Evolutionary conservation across 2,113 vertebrate genomes (phyloP), one percentile per base, ranked within the genome.

Genomic region (Harpagus bidentatus): DNA sequence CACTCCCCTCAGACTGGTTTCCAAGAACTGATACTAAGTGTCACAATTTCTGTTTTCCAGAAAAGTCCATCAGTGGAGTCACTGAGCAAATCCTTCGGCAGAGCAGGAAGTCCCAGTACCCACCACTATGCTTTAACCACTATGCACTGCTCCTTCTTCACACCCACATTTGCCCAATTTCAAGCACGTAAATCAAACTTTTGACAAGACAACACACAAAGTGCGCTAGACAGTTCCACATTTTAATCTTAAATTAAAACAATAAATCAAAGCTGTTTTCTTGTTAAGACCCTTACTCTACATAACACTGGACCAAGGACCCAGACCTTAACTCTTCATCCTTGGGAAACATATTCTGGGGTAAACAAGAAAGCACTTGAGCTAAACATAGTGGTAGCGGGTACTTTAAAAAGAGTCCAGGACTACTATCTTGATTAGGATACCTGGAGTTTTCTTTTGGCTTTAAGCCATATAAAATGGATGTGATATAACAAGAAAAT

Each of bases 111-210:
- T 12, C 50, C 28, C 40, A 43, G 50, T 14, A 70, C 11, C 59
- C 73, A 53, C 15, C 13, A 19, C 7, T 16, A 6, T 5, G 8
- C 48, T 77, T 73, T 29, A 29, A 55, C 29, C 42, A 23, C 31
- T 25, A 15, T 2, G 14, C 23, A 25, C 31, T 43, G 31, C 40
- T 65, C 45, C 55, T 56, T 25, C 69, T 72, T 90, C 66, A 62
- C 1, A 1, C 21, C 34, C 38, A 43, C 62, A 6, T 21, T 31
- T 40, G 36, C 36, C 45, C 0, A 0, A 32, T 78, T 84, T 81
- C 72, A 73, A 78, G 63, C 62, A 73, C 0, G 0, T 29, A 82
- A 92, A 28, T 45, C 31, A 56, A 73, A 65, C 28, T 73, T 89
- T 9, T 34, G 17, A 86, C 21, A 59, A 47, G 23, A 29, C 22